Percentiles rank a stretch among this genome's conserved stretches.
Evolutionary conservation across 2,888 invertebrate genomes (phyloP).

Genomic region (Argynnis bischoffii): DNA sequence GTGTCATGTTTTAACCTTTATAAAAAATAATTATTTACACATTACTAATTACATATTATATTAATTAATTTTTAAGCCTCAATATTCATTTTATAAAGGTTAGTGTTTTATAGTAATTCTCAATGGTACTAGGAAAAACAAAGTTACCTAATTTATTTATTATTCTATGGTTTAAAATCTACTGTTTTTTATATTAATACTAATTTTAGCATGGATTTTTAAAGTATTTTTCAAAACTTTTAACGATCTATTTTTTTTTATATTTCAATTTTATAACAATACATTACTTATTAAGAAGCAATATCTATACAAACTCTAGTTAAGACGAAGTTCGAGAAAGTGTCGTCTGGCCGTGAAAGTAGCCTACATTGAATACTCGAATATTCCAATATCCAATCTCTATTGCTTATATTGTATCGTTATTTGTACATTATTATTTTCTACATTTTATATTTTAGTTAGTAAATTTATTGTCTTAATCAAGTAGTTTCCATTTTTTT

Average conservation of each 20-base stretch:
- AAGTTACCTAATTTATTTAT: too few species aligned
- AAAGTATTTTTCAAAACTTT: too few species aligned
- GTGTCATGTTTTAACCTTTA: too few species aligned
- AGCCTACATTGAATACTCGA: constrained; percentile 33
- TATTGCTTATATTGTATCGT: constrained; percentile 17
- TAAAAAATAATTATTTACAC: too few species aligned
- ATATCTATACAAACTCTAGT: constrained; percentile 21
- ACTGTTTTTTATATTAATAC: too few species aligned
- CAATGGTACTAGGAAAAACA: too few species aligned
- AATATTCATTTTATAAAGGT: too few species aligned
- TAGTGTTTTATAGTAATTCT: too few species aligned
- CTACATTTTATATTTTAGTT: constrained; percentile 1
- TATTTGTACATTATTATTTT: constrained; percentile 8
- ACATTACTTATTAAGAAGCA: constrained; percentile 14
- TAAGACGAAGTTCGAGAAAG: constrained; percentile 26
- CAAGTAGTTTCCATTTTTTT: neutral
- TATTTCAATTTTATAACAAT: neutral
- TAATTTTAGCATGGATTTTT: too few species aligned
- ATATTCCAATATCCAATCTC: constrained; percentile 20
- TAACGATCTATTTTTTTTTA: too few species aligned
- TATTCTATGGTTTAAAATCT: neutral
- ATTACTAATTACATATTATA: too few species aligned
- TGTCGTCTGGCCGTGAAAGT: constrained; percentile 32
- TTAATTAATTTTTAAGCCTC: too few species aligned
- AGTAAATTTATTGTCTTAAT: neutral